These are phyloP conservation scores for Drosophila baimaii DNA, from an alignment of 1,140 invertebrate species.

Conservation along the genomic window DNA sequence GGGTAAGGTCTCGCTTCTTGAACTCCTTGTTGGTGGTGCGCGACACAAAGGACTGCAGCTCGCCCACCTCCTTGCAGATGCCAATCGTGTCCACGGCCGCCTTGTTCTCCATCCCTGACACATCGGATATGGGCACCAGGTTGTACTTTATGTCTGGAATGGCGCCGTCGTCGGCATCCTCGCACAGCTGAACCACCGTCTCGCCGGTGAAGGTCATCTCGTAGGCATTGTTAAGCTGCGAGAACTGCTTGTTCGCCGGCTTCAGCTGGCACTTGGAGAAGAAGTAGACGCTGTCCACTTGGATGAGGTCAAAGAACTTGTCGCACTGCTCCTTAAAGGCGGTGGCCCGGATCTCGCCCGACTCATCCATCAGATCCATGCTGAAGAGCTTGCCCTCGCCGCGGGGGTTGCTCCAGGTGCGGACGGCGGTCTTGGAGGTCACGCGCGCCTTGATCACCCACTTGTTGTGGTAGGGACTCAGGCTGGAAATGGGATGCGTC, in stretches of 20 bases:
- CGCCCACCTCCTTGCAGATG: constrained; percentile 91
- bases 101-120: constrained; percentile 89
- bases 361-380: constrained; percentile 96
- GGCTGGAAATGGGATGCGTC: constrained; percentile 89
- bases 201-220: constrained; percentile 96
- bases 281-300: constrained; percentile 95
- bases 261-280: constrained; percentile 93
- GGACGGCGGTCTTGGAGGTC: constrained; percentile 91
- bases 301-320: constrained; percentile 95
- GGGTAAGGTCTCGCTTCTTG: constrained; percentile 93
- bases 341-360: constrained; percentile 97
- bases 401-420: constrained; percentile 95
- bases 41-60: constrained; percentile 90
- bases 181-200: constrained; percentile 90
- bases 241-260: constrained; percentile 96
- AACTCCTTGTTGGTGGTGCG: constrained; percentile 92
- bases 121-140: constrained; percentile 91
- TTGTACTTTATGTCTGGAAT: constrained; percentile 94
- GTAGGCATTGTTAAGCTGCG: constrained; percentile 95
- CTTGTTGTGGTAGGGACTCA: constrained; percentile 96
- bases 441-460: constrained; percentile 97
- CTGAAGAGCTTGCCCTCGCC: constrained; percentile 98
- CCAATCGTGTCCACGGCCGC: constrained; percentile 94
- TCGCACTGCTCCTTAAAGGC: constrained; percentile 96
- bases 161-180: constrained; percentile 86